Conservation (phyloP, 2,113 vertebrate species). For the Stigmatopora argus region DNA sequence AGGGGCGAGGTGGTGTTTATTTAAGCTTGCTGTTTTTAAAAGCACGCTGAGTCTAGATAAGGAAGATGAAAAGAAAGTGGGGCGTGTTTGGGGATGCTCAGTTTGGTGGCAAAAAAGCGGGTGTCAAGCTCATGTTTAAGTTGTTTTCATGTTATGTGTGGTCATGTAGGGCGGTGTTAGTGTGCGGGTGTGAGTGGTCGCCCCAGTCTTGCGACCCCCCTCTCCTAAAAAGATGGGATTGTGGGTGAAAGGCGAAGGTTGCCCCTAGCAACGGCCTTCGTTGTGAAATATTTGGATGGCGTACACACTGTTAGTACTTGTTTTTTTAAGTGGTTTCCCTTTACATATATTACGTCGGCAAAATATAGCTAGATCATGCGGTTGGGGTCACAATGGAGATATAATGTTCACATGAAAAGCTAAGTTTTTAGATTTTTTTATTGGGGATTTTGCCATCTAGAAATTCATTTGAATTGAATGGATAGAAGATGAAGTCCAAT, state of each 20-base stretch:
- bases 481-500: too few relatives aligned
- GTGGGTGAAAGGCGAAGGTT: constrained; percentile 69
- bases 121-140: constrained; percentile 49
- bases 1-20: constrained; percentile 43
- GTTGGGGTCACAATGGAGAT: too few relatives aligned
- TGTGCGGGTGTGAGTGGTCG: constrained; percentile 8
- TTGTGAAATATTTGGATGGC: constrained; percentile 58
- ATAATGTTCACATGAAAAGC: too few relatives aligned
- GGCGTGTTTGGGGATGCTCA: constrained; percentile 35
- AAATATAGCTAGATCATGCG: too few relatives aligned
- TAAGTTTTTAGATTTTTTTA: too few relatives aligned
- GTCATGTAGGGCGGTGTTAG: constrained; percentile 2
- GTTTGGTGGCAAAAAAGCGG: background rate
- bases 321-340: constrained; percentile 43
- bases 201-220: constrained; percentile 15
- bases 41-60: constrained; percentile 54
- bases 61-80: constrained; percentile 60
- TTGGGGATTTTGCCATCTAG: too few relatives aligned
- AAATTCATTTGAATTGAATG: too few relatives aligned
- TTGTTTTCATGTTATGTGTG: constrained; percentile 61
- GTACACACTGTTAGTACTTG: constrained; percentile 22
- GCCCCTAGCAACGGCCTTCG: constrained; percentile 71
- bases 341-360: constrained; percentile 3
- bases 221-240: constrained; percentile 58
- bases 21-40: constrained; percentile 37